phyloP scores from a whole-genome alignment of 2,113 vertebrate genomes.

The Neogobius melanostomus region DNA sequence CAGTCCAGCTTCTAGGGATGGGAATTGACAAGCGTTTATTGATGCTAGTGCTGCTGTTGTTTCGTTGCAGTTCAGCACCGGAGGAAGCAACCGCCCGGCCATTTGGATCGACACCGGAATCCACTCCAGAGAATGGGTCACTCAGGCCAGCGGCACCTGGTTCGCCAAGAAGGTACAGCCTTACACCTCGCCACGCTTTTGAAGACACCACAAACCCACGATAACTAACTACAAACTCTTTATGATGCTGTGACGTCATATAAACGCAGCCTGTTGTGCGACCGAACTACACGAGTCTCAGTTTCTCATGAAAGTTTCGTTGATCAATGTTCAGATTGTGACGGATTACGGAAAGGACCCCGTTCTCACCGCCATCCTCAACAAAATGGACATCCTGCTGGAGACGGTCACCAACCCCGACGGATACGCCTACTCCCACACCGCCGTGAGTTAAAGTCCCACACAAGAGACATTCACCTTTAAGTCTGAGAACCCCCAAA shows the following conservation, averaged over 20 bases:
- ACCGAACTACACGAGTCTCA: no score
- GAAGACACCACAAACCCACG: no score
- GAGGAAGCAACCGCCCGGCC: conserved; percentile 75
- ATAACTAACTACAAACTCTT: no score
- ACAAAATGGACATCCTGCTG: conserved; percentile 86
- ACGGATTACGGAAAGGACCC: conserved; percentile 74
- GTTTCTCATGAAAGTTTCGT: neutral
- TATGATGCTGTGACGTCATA: no score
- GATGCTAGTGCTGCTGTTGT: neutral
- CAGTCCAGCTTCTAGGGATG: no score
- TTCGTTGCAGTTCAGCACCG: conserved; percentile 86
- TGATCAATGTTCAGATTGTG: conserved; percentile 71
- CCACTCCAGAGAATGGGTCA: conserved; percentile 92
- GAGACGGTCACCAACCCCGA: conserved; percentile 89
- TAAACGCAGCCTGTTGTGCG: no score
- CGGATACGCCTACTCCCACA: conserved; percentile 85
- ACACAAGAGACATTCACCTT: neutral
- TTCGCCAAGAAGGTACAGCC: conserved; percentile 85
- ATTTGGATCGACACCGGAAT: conserved; percentile 91
- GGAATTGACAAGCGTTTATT: no score
- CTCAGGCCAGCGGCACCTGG: conserved; percentile 87
- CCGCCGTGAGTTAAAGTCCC: conserved; percentile 63
- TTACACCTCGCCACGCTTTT: no score
- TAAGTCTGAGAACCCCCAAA: no score
- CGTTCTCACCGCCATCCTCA: conserved; percentile 76